These are phyloP conservation scores for Tromatobia lineatoria DNA, from an alignment of 2,888 invertebrate species.

Conservation along the genomic window DNA sequence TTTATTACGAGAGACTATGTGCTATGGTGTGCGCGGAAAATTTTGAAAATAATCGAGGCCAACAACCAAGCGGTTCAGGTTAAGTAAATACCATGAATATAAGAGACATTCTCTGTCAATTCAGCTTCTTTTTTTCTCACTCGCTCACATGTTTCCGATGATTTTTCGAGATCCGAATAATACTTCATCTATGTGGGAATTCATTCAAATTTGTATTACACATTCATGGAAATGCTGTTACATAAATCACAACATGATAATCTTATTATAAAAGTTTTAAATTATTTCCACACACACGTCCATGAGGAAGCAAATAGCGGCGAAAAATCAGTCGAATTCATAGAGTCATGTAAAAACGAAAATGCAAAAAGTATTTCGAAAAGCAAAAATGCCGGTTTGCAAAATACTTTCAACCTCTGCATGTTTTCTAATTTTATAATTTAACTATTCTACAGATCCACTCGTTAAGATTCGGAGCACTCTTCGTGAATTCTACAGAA, in stretches of 20 bases:
- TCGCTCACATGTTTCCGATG: too few species aligned
- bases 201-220: too few species aligned
- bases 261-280: too few species aligned
- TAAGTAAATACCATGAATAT: slow-evolving; percentile 6
- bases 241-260: too few species aligned
- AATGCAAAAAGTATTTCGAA: too few species aligned
- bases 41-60: slow-evolving; percentile 52
- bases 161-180: too few species aligned
- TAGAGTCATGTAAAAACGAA: not conserved
- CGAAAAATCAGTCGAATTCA: too few species aligned
- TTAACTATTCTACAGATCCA: slow-evolving; percentile 53
- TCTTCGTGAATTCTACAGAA: slow-evolving; percentile 37
- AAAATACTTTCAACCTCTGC: not conserved
- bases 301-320: too few species aligned
- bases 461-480: slow-evolving; percentile 34
- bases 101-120: not conserved
- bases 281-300: too few species aligned
- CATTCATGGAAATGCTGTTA: too few species aligned
- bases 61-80: slow-evolving; percentile 47
- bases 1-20: slow-evolving; percentile 68
- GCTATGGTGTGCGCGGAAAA: slow-evolving; percentile 60
- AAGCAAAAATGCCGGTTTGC: not conserved
- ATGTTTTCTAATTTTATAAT: not conserved
- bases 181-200: too few species aligned
- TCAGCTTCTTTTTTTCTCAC: too few species aligned